A percentile compares a stretch with the other conserved stretches of the same genome.
phyloP scores from a whole-genome alignment of 64 coral and sea anemone genomes.

The Pachyseris speciosa region DNA sequence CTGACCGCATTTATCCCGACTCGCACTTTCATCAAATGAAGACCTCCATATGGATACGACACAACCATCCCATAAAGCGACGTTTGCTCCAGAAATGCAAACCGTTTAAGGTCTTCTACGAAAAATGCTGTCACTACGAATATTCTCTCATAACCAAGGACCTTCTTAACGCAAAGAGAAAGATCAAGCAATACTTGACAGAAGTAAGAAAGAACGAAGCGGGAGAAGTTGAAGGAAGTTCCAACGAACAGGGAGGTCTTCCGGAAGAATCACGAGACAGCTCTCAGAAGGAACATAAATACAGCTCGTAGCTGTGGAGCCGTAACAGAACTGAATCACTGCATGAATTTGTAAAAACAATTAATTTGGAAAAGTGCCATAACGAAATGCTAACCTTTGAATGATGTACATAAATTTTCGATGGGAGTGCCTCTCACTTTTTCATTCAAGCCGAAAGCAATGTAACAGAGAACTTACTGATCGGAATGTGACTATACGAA shows the following conservation, averaged over 20 bases:
- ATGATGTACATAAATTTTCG: not conserved
- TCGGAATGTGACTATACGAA: too few relatives aligned
- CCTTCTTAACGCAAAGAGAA: slow-evolving; percentile 40
- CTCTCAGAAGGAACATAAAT: not conserved
- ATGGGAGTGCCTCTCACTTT: not conserved
- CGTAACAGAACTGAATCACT: not conserved
- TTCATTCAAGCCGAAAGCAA: not conserved
- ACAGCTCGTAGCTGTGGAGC: not conserved
- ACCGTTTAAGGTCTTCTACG: slow-evolving; percentile 70
- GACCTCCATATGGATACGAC: slow-evolving; percentile 60
- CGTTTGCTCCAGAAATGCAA: slow-evolving; percentile 74
- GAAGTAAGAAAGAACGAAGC: slow-evolving; percentile 21
- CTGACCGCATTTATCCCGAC: slow-evolving; percentile 58
- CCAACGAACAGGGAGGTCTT: not conserved
- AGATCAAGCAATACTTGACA: slow-evolving; percentile 22
- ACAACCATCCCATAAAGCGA: slow-evolving; percentile 53
- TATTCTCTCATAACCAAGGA: slow-evolving; percentile 63
- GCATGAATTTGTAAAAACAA: not conserved
- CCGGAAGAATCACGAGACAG: not conserved
- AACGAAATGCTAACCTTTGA: not conserved
- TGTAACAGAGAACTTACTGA: not conserved
- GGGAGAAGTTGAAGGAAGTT: slow-evolving; percentile 21
- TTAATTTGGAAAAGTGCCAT: not conserved
- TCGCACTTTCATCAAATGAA: slow-evolving; percentile 86
- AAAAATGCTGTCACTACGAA: slow-evolving; percentile 90